Conservation (phyloP, 2,797 vertebrate species). For the Aratinga solstitialis region DNA sequence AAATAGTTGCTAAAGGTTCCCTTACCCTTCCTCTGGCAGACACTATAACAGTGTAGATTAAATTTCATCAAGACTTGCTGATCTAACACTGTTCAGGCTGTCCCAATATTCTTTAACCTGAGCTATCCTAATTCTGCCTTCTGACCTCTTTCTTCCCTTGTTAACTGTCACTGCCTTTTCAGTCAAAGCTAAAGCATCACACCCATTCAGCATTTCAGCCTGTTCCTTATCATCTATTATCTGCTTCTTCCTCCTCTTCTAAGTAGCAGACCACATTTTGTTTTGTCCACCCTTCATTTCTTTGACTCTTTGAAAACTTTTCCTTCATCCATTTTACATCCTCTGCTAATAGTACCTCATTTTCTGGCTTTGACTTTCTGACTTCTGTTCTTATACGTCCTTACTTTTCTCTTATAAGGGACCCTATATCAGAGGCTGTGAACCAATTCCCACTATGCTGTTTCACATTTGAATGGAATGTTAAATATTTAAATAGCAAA, state of each 20-base stretch:
- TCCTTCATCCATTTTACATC: conserved; percentile 37
- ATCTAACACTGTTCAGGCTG: background rate
- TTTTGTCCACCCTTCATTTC: background rate
- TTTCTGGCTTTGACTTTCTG: conserved; percentile 23
- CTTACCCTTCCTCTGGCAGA: background rate
- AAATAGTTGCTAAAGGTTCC: background rate
- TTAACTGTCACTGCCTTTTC: background rate
- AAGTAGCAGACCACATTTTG: conserved; percentile 8
- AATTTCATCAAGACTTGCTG: background rate
- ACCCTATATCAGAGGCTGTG: background rate
- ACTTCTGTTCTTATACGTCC: conserved; percentile 1
- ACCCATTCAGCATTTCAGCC: background rate
- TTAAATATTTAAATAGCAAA: conserved; percentile 65
- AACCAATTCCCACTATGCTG: conserved; percentile 47
- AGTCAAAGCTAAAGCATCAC: background rate
- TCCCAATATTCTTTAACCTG: background rate
- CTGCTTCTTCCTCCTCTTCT: background rate
- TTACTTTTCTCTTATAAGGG: background rate
- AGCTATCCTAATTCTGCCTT: background rate
- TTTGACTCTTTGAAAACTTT: background rate
- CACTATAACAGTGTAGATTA: background rate
- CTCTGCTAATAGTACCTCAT: background rate
- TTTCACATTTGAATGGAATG: conserved; percentile 50
- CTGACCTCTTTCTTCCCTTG: background rate
- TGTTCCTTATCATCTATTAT: background rate